phyloP scores from a whole-genome alignment of 2,797 vertebrate species.

The Alfaro cultratus region DNA sequence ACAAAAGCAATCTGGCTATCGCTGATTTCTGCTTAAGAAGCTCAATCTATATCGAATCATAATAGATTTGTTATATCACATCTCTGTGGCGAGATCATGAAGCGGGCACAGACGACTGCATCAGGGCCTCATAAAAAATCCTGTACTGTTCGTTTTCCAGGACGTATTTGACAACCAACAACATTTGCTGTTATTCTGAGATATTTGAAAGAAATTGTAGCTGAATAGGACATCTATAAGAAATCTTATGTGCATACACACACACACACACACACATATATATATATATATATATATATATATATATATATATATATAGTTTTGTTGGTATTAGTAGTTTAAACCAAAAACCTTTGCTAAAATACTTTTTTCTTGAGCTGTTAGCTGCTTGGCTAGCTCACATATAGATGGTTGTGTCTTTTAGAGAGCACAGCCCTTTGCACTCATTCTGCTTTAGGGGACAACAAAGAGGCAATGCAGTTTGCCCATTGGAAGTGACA shows the following conservation, averaged over 20 bases:
- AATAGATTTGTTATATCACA: neutral
- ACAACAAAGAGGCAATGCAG: conserved; percentile 72
- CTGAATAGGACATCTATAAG: neutral
- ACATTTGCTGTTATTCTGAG: neutral
- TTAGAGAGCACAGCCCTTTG: conserved; percentile 60
- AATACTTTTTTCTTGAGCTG: conserved; percentile 50
- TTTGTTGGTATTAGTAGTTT: neutral
- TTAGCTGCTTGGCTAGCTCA: conserved; percentile 38
- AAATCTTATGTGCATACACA: no score
- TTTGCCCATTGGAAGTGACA: conserved; percentile 79
- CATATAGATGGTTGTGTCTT: conserved; percentile 49
- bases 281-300: neutral
- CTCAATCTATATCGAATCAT: neutral
- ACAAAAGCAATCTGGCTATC: neutral
- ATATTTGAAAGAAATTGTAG: neutral
- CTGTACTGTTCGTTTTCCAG: neutral
- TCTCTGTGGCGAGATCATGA: neutral
- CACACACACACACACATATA: no score
- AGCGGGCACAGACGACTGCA: no score
- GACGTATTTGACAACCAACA: neutral
- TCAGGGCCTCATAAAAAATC: neutral
- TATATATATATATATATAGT: neutral
- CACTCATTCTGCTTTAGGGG: conserved; percentile 73
- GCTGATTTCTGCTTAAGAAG: neutral
- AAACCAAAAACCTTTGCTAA: neutral